phyloP scores from a whole-genome alignment of 2,888 invertebrate genomes.

The Megalurothrips usitatus region DNA sequence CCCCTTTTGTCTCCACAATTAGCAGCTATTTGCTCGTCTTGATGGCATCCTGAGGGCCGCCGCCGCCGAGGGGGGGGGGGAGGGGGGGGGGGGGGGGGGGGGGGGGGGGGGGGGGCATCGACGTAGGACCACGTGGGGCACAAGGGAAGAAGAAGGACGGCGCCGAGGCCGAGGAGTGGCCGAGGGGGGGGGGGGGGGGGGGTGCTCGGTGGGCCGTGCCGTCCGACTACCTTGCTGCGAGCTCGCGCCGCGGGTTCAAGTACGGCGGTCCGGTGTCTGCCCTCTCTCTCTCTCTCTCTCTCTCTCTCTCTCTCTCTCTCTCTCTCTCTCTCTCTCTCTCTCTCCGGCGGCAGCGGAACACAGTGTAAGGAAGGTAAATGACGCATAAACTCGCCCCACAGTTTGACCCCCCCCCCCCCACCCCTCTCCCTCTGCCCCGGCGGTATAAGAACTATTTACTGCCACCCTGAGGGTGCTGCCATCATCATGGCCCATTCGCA shows the following conservation, averaged over 20 bases:
- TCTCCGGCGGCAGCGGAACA: too few relatives aligned
- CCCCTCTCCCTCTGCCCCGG: not conserved
- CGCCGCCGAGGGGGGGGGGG: not conserved
- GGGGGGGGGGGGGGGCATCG: not conserved
- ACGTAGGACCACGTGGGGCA: not conserved
- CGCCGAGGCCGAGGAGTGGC: not conserved
- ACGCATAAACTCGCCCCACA: not conserved
- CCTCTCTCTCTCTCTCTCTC: too few relatives aligned
- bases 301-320: too few relatives aligned
- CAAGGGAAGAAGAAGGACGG: not conserved
- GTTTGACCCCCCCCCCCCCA: not conserved
- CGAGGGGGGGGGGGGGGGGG: too few relatives aligned
- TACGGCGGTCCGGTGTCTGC: too few relatives aligned
- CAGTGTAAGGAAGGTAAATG: not conserved
- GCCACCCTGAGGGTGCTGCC: not conserved
- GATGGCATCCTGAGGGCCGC: not conserved
- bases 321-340: too few relatives aligned
- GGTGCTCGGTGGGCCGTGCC: too few relatives aligned
- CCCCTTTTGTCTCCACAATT: not conserved
- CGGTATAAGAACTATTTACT: not conserved
- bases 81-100: not conserved
- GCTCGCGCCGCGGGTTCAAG: too few relatives aligned
- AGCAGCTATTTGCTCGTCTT: conserved; percentile 20
- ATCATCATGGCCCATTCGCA: conserved; percentile 5
- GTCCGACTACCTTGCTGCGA: too few relatives aligned